Base-by-base conservation (phyloP, 1,140 invertebrate species). In the Cotesia glomerata region DNA sequence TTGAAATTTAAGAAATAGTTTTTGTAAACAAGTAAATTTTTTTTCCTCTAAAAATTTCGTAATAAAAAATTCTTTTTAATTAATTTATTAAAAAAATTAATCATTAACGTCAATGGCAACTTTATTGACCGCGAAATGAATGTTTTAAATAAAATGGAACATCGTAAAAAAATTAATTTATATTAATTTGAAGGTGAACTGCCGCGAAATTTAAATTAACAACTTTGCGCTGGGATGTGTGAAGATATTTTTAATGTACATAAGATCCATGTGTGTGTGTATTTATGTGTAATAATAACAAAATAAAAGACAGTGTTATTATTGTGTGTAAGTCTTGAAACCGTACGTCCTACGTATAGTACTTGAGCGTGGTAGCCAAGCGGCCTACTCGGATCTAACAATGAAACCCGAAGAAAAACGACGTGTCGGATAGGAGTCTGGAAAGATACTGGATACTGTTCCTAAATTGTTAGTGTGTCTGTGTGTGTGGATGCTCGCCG, bases 351-450 rank as follows among this genome's bases (percentile, higher is more conserved):
- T 69, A 71, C 61, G 35, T 69, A 52, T 66, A 18, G 71, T 63
- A 32, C 39, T 45, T 11, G 8, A 45, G 39, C 39, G 26, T 26
- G 26, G 26, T 26, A 45, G 39, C 39, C 39, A 9, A 7, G 11
- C 39, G 7, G 39, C 39, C 39, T 74, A 61, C 52, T 68, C 73
- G 52, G 69, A 61, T 62, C 71, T 76, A 80, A 80, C 79, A 80
- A 80, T 79, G 78, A 80, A 79, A 80, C 74, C 59, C 39, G 69
- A 74, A 78, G 77, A 77, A 83, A 82, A 82, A 80, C 75, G 80
- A 77, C 75, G 54, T 67, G 71, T 72, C 73, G 58, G 71, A 26
- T 26, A 26, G 26, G 51, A 69, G 69, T 59, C 73, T 72, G 74
- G 71, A 9, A 71, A 54, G 14, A 67, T 58, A 32, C 54, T 45